A percentile compares a stretch with the other conserved stretches of the same genome.
Evolutionary conservation across 2,797 vertebrate genomes (phyloP).

Genomic region (Danio choprae): DNA sequence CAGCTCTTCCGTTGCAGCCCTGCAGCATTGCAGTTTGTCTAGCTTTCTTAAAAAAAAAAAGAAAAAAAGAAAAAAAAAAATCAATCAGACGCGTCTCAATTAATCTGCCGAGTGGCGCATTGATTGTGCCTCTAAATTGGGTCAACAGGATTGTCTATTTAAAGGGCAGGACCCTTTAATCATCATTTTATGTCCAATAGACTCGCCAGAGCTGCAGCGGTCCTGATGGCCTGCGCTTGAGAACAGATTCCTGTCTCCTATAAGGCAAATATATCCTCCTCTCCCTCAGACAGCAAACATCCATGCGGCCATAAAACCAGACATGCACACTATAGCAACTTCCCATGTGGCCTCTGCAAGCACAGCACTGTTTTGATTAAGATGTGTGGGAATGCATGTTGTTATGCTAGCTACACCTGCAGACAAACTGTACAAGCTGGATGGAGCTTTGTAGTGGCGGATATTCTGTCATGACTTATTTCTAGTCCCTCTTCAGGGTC

Average conservation of each 20-base stretch:
- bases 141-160: conserved; percentile 85
- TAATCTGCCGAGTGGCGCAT: conserved; percentile 81
- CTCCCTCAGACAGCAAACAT: conserved; percentile 43
- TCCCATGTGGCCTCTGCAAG: conserved; percentile 55
- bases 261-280: conserved; percentile 38
- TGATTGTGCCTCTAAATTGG: conserved; percentile 85
- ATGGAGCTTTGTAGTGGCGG: conserved; percentile 49
- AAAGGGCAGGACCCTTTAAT: conserved; percentile 85
- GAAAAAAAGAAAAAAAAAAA: conserved; percentile 67
- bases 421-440: conserved; percentile 46
- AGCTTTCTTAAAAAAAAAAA: conserved; percentile 63
- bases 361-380: conserved; percentile 61
- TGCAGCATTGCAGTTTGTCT: conserved; percentile 56
- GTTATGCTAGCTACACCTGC: conserved; percentile 49
- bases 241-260: conserved; percentile 37
- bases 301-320: conserved; percentile 47
- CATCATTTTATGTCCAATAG: conserved; percentile 79
- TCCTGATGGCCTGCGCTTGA: conserved; percentile 59
- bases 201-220: conserved; percentile 66
- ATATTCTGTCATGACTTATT: conserved; percentile 53
- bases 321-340: conserved; percentile 61
- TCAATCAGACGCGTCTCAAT: conserved; percentile 84
- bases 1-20: conserved; percentile 37
- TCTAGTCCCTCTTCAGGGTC: conserved; percentile 46
- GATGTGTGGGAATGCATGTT: conserved; percentile 59